Evolutionary conservation across 2,888 invertebrate species (phyloP).

Genomic region (Dasysyrphus tricinctus): DNA sequence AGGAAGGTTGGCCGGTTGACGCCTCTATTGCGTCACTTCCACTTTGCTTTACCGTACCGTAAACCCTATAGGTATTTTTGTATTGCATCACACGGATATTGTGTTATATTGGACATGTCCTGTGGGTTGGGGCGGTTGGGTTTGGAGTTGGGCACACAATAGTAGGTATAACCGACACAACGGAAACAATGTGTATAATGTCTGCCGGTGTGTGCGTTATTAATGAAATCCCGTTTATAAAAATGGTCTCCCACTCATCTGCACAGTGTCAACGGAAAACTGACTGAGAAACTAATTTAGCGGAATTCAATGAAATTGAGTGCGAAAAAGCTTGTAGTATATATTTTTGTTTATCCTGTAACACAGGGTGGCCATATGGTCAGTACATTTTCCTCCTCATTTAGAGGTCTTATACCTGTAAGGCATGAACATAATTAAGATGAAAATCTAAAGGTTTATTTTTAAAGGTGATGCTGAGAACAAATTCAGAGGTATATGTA

Average conservation of each 20-base stretch:
- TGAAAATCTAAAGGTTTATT: no score
- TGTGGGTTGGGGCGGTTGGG: slow-evolving; percentile 23
- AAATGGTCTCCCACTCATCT: slow-evolving; percentile 74
- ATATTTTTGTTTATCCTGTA: slow-evolving; percentile 26
- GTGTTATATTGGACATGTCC: slow-evolving; percentile 62
- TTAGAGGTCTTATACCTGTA: neutral
- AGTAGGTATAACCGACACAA: slow-evolving; percentile 42
- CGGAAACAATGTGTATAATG: slow-evolving; percentile 58
- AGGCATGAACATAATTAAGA: neutral
- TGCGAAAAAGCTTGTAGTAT: slow-evolving; percentile 77
- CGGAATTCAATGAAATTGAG: slow-evolving; percentile 80
- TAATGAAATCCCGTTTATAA: slow-evolving; percentile 75
- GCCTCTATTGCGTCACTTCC: slow-evolving; percentile 72
- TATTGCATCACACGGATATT: slow-evolving; percentile 57
- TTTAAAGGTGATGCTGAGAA: no score
- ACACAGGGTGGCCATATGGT: neutral
- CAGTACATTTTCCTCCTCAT: neutral
- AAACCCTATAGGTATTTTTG: slow-evolving; percentile 42
- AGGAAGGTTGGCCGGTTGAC: slow-evolving; percentile 72
- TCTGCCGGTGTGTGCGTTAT: slow-evolving; percentile 66
- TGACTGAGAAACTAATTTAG: slow-evolving; percentile 78
- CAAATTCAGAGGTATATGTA: no score
- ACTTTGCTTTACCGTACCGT: slow-evolving; percentile 6
- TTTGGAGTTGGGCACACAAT: slow-evolving; percentile 17
- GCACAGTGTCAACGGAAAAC: slow-evolving; percentile 71